phyloP scores from a whole-genome alignment of 2,113 vertebrate species.

The Pheucticus melanocephalus region DNA sequence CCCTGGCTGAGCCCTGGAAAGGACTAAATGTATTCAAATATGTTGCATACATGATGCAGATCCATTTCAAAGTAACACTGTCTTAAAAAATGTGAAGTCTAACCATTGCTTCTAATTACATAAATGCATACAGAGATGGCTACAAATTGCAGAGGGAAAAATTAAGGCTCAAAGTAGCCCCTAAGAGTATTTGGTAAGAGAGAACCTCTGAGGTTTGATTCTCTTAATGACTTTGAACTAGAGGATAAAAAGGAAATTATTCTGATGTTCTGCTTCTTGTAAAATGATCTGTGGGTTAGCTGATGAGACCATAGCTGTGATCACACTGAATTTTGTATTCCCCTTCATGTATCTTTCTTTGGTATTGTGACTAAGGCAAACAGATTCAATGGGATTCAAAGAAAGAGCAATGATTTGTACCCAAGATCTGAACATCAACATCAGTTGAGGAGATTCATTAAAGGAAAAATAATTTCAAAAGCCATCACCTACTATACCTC shows the following conservation, averaged over 20 bases:
- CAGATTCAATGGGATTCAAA: background rate
- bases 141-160: background rate
- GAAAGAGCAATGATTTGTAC: background rate
- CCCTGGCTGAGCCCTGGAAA: background rate
- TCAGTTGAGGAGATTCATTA: background rate
- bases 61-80: background rate
- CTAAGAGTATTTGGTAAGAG: background rate
- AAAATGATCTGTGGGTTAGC: background rate
- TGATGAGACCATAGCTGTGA: background rate
- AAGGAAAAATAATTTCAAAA: background rate
- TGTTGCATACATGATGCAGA: background rate
- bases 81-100: background rate
- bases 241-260: background rate
- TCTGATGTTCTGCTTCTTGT: background rate
- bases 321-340: background rate
- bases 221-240: background rate
- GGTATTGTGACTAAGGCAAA: background rate
- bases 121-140: background rate
- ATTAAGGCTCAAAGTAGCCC: background rate
- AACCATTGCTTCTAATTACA: background rate
- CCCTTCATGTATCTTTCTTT: background rate
- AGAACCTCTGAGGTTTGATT: background rate
- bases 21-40: background rate
- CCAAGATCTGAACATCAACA: background rate
- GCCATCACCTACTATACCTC: rapidly evolving